Evolutionary conservation across 2,888 invertebrate genomes (phyloP).

Genomic region (Acleris holmiana): DNA sequence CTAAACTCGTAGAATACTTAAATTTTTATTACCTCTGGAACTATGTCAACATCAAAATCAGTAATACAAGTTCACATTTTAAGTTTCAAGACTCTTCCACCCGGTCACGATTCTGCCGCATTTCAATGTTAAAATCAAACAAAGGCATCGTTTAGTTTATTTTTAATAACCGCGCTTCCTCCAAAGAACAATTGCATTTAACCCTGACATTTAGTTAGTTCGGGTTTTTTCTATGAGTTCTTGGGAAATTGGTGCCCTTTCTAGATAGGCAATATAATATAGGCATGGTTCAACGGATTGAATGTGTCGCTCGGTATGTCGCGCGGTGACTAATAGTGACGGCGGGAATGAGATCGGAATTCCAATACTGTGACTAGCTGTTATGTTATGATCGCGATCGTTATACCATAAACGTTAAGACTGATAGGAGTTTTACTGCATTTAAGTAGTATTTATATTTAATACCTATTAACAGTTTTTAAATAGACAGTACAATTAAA

Average conservation of each 20-base stretch:
- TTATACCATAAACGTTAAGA: background rate
- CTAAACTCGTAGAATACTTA: too few species aligned
- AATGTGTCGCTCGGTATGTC: conserved; percentile 6
- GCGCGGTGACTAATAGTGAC: conserved; percentile 2
- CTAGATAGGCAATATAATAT: conserved; percentile 15
- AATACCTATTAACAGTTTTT: too few species aligned
- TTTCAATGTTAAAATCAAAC: conserved; percentile 57
- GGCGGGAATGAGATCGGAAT: conserved; percentile 15
- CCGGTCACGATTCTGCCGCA: conserved; percentile 55
- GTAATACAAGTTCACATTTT: conserved; percentile 16
- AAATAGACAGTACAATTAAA: too few species aligned
- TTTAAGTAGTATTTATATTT: too few species aligned
- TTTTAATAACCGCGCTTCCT: conserved; percentile 53
- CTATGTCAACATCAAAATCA: background rate
- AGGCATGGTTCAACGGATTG: conserved; percentile 9
- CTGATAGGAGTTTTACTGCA: too few species aligned
- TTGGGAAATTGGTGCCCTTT: conserved; percentile 66
- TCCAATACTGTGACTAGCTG: conserved; percentile 7
- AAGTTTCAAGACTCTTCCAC: conserved; percentile 18
- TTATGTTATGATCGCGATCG: conserved; percentile 1
- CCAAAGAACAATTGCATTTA: conserved; percentile 52
- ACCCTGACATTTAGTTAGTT: conserved; percentile 65
- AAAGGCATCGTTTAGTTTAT: conserved; percentile 46
- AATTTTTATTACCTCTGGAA: background rate
- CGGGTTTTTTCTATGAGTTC: conserved; percentile 51